Evolutionary conservation across 2,797 vertebrate genomes (phyloP), one percentile per base, ranked within the genome.

Genomic region (Pseudopleuronectes americanus): DNA sequence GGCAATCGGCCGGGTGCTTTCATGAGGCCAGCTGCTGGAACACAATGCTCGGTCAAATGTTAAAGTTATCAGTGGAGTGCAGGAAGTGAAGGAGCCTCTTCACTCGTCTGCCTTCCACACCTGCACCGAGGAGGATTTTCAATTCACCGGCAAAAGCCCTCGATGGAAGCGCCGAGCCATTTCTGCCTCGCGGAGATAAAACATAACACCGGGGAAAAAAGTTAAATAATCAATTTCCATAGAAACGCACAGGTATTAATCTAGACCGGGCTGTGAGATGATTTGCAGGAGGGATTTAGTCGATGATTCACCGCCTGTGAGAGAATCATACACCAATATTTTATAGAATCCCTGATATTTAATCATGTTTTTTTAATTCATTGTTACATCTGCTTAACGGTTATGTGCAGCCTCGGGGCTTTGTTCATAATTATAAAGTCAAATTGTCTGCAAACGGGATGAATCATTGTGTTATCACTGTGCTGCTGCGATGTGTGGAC

Each of bases 21-120:
- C 77, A 82, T 47, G 22, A 58, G 71, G 74, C 49, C 87, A 51
- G 73, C 77, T 57, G 79, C 68, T 33, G 45, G 71, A 75, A 65
- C 90, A 93, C 91, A 93, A 93, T 90, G 57, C 84, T 7, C 66
- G 85, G 90, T 92, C 89, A 90, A 89, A 91, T 77, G 88, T 80
- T 83, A 8, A 85, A 93, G 88, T 93, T 95, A 95, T 95, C 94
- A 93, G 90, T 48, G 21, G 77, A 77, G 80, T 57, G 88, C 94
- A 95, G 94, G 41, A 91, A 91, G 76, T 77, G 85, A 86, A 87
- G 83, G 74, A 84, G 83, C 66, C 83, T 83, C 83, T 86, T 84
- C 79, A 76, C 76, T 78, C 14, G 82, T 61, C 58, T 3, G 71
- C 82, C 70, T 63, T 81, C 78, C 77, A 76, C 86, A 89, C 92